Percentiles rank a stretch among this genome's conserved stretches.
Conservation (phyloP, 2,888 invertebrate species). For the Cataglyphis cursor region DNA sequence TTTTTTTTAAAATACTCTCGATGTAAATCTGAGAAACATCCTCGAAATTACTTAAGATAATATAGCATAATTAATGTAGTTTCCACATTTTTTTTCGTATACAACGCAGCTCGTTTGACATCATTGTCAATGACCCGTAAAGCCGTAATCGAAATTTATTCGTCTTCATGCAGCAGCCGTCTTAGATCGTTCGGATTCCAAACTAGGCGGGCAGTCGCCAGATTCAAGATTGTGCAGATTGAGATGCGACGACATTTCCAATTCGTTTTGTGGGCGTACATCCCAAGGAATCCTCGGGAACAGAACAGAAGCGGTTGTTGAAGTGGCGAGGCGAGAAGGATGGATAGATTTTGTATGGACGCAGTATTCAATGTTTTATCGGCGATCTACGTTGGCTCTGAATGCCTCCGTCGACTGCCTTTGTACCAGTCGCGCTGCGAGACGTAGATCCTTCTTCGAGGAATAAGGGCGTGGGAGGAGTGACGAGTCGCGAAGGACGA, state of each 20-base stretch:
- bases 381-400: slow-evolving; percentile 82
- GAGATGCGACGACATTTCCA: slow-evolving; percentile 82
- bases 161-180: slow-evolving; percentile 29
- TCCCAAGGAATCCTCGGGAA: slow-evolving; percentile 56
- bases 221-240: slow-evolving; percentile 60
- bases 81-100: not conserved
- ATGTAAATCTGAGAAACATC: not conserved
- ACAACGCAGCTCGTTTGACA: not conserved
- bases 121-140: slow-evolving; percentile 28
- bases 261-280: slow-evolving; percentile 75
- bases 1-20: not conserved
- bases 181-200: slow-evolving; percentile 22
- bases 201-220: not conserved
- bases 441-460: slow-evolving; percentile 68
- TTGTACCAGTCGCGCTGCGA: slow-evolving; percentile 78
- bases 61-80: not conserved
- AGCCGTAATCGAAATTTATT: slow-evolving; percentile 60
- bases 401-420: slow-evolving; percentile 79
- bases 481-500: slow-evolving; percentile 67
- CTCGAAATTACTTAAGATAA: not conserved
- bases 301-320: not conserved
- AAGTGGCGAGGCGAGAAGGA: slow-evolving; percentile 32
- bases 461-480: slow-evolving; percentile 75
- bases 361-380: slow-evolving; percentile 85
- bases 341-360: slow-evolving; percentile 68